These are phyloP conservation scores for Atrichornis clamosus DNA, from an alignment of 2,113 vertebrate species.

Conservation along the genomic window DNA sequence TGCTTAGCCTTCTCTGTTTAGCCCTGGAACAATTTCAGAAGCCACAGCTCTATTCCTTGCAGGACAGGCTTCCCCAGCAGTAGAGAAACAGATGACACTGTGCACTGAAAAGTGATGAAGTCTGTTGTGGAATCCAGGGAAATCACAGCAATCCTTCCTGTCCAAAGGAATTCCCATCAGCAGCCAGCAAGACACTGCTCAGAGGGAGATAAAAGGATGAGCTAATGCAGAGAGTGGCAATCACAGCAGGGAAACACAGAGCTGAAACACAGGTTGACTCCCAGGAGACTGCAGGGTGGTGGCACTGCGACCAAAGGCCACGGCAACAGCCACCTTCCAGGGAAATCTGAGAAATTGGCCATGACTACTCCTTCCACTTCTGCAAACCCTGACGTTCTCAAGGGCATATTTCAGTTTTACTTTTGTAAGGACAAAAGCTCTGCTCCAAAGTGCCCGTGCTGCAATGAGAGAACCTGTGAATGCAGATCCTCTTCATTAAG, in stretches of 20 bases:
- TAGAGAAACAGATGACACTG: neutral
- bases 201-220: neutral
- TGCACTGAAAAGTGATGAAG: neutral
- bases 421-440: neutral
- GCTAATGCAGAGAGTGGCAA: neutral
- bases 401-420: accelerated
- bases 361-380: neutral
- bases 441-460: neutral
- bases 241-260: neutral
- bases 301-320: neutral
- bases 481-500: neutral
- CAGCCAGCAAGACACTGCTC: neutral
- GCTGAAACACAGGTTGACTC: neutral
- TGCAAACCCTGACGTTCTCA: neutral
- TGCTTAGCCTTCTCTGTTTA: neutral
- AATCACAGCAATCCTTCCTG: neutral
- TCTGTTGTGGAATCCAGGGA: neutral
- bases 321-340: neutral
- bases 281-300: neutral
- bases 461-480: neutral
- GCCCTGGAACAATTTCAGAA: neutral
- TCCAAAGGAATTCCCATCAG: neutral
- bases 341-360: neutral
- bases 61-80: neutral
- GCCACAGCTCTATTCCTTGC: neutral